Evolutionary conservation across 2,888 invertebrate species (phyloP).

Genomic region (Neoaliturus tenellus): DNA sequence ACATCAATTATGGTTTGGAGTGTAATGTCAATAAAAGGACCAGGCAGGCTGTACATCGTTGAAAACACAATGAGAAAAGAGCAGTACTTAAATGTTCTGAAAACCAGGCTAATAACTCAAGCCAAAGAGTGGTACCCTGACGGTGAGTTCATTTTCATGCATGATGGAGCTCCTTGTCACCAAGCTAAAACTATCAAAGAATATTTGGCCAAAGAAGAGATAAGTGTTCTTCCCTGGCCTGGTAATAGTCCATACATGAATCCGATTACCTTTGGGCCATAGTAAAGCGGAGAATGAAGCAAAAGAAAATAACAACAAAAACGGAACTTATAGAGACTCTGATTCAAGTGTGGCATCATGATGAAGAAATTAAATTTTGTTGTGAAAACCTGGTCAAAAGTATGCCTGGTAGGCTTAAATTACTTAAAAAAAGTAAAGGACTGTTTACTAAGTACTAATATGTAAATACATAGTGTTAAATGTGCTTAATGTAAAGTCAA

Average conservation of each 20-base stretch:
- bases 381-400: slow-evolving; percentile 43
- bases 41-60: slow-evolving; percentile 13
- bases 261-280: slow-evolving; percentile 64
- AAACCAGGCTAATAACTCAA: slow-evolving; percentile 34
- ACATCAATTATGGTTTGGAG: slow-evolving; percentile 57
- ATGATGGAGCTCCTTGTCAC: slow-evolving; percentile 51
- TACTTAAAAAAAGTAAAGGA: slow-evolving; percentile 14
- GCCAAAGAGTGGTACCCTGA: slow-evolving; percentile 17
- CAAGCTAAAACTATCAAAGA: slow-evolving; percentile 37
- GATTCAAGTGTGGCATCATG: slow-evolving; percentile 58
- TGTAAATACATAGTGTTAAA: neutral
- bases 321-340: slow-evolving; percentile 61
- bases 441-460: slow-evolving; percentile 32
- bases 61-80: slow-evolving; percentile 49
- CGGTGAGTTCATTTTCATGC: slow-evolving; percentile 43
- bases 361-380: slow-evolving; percentile 46
- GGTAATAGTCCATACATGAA: slow-evolving; percentile 63
- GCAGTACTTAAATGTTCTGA: slow-evolving; percentile 32
- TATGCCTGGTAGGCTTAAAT: neutral
- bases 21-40: slow-evolving; percentile 43
- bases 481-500: neutral
- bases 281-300: slow-evolving; percentile 60
- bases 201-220: slow-evolving; percentile 26
- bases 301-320: slow-evolving; percentile 63
- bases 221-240: slow-evolving; percentile 62